Evolutionary conservation across 2,113 vertebrate species (phyloP), one percentile per base, ranked within the genome.

Genomic region (Antigone vipio): DNA sequence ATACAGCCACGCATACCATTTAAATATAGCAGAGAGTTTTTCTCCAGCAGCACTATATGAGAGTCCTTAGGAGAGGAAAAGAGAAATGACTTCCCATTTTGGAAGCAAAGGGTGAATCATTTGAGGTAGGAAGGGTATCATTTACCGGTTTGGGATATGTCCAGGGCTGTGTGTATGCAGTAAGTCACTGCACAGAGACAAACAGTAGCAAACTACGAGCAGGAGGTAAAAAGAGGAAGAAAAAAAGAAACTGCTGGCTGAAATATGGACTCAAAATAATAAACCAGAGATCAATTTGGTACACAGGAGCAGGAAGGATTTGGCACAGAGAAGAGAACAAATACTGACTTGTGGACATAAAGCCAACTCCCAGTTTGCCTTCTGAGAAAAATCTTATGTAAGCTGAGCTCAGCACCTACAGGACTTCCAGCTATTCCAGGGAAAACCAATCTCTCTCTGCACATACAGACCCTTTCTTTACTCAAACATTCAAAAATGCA

Each of bases 361-460:
- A 90, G 73, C 59, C 64, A 93, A 44, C 42, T 96, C 82, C 63
- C 52, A 56, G 73, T 49, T 84, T 91, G 88, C 88, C 80, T 93
- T 95, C 89, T 95, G 85, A 96, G 97, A 95, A 97, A 96, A 97
- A 95, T 95, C 91, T 73, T 84, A 91, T 63, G 93, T 97, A 95
- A 93, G 75, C 79, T 95, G 92, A 96, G 76, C 76, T 97, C 93
- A 89, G 85, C 89, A 96, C 80, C 92, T 89, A 94, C 82, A 56
- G 91, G 88, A 72, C 53, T 67, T 82, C 66, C 72, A 82, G 81
- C 75, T 55, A 24, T 93, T 96, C 93, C 89, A 94, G 89, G 95
- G 95, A 92, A 96, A 96, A 87, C 62, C 78, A 87, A 64, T 62
- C 88, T 55, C 91, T 97, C 94, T 38, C 50, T 89, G 78, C 91